Evolutionary conservation across 2,113 vertebrate genomes (phyloP).

Genomic region (Butastur rufipennis): DNA sequence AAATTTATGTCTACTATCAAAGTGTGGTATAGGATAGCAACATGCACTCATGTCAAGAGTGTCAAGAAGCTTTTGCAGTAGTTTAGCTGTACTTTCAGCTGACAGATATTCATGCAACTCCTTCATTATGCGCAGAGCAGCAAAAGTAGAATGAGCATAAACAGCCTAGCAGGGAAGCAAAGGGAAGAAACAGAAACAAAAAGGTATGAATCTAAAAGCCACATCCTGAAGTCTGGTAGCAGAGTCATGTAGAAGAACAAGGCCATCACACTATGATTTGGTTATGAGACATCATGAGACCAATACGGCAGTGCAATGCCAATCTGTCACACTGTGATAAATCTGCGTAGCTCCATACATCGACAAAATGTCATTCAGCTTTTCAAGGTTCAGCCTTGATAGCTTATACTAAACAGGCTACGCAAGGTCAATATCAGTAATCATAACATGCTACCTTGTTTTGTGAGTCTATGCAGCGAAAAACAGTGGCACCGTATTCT

Average conservation of each 20-base stretch:
- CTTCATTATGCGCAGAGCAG: not conserved
- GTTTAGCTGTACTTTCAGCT: not conserved
- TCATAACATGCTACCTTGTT: not conserved
- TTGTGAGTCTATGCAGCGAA: not conserved
- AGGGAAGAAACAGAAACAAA: not conserved
- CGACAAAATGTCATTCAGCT: not conserved
- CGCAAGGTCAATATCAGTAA: not conserved
- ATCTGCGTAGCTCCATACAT: not conserved
- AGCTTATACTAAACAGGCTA: not conserved
- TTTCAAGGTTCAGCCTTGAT: not conserved
- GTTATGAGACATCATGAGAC: not conserved
- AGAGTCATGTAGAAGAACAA: not conserved
- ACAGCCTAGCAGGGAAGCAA: not conserved
- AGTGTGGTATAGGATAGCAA: not conserved
- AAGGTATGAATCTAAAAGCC: not conserved
- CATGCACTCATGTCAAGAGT: not conserved
- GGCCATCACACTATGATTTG: not conserved
- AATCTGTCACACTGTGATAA: not conserved
- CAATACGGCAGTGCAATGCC: not conserved
- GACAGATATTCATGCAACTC: not conserved
- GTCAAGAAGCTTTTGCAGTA: not conserved
- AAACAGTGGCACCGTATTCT: not conserved
- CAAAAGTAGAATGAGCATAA: not conserved
- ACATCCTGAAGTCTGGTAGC: not conserved
- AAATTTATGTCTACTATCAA: not conserved